Evolutionary conservation across 2,888 invertebrate species (phyloP).

Genomic region (Metalampra italica): DNA sequence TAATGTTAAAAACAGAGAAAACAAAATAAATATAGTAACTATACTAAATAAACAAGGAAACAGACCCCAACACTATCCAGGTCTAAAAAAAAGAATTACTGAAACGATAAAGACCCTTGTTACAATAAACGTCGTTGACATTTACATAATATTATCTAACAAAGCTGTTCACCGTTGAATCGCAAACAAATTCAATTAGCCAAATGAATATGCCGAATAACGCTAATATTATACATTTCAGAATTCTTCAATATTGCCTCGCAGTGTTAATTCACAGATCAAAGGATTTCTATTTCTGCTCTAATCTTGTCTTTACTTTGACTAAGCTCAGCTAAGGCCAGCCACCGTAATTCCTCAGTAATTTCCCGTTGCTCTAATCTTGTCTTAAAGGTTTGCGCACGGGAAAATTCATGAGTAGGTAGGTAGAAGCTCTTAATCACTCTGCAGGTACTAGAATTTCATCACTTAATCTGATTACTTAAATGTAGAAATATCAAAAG

Average conservation of each 20-base stretch:
- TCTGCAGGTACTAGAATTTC: constrained; percentile 3
- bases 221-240: constrained; percentile 25
- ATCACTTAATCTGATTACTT: constrained; percentile 3
- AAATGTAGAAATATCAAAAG: neutral
- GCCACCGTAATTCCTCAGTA: constrained; percentile 46
- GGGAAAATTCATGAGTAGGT: constrained; percentile 29
- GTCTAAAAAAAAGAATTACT: neutral
- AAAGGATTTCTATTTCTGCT: constrained; percentile 55
- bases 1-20: too few species aligned
- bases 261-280: constrained; percentile 46
- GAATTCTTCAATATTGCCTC: constrained; percentile 31
- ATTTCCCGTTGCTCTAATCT: constrained; percentile 47
- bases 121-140: too few species aligned
- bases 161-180: neutral
- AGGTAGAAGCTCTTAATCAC: constrained; percentile 20
- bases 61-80: too few species aligned
- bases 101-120: neutral
- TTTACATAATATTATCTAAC: neutral
- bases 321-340: constrained; percentile 34
- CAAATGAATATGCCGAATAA: constrained; percentile 3
- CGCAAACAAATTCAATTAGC: constrained; percentile 1
- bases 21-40: too few species aligned
- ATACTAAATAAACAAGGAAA: too few species aligned
- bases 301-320: constrained; percentile 44
- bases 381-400: constrained; percentile 23